Conservation (phyloP, 2,113 vertebrate species). For the Semnornis frantzii region DNA sequence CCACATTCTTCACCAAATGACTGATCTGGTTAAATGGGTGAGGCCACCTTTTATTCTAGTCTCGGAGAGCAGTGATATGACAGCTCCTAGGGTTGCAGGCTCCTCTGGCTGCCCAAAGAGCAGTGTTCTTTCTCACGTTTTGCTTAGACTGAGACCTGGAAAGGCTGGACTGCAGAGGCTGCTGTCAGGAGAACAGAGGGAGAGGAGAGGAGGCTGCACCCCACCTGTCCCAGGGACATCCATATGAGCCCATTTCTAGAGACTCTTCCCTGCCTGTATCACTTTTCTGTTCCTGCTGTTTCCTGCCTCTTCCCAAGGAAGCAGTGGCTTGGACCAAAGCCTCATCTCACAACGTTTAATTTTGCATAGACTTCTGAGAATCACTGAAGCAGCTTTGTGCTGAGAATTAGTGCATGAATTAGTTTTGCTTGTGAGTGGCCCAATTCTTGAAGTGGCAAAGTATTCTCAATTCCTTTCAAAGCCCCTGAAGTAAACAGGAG, state of each 20-base stretch:
- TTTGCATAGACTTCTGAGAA: not conserved
- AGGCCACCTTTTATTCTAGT: not conserved
- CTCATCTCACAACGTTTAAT: not conserved
- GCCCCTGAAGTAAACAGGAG: not conserved
- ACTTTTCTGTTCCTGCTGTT: not conserved
- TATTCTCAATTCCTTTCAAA: not conserved
- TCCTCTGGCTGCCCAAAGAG: not conserved
- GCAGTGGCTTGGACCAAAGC: not conserved
- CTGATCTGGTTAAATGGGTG: not conserved
- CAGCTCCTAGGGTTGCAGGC: not conserved
- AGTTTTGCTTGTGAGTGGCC: not conserved
- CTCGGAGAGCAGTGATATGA: not conserved
- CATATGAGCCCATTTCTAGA: not conserved
- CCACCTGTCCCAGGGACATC: not conserved
- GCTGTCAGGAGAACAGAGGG: not conserved
- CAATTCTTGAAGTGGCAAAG: not conserved
- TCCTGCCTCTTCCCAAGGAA: not conserved
- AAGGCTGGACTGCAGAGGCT: rapidly evolving
- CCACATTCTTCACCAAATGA: not conserved
- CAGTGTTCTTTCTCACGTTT: not conserved
- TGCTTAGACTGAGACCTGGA: not conserved
- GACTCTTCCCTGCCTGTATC: not conserved
- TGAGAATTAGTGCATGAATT: not conserved
- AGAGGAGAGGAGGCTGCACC: not conserved
- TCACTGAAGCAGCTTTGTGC: not conserved